phyloP scores from a whole-genome alignment of 35 echinoderm and acorn worm species.

The Ophioderma brevispina region DNA sequence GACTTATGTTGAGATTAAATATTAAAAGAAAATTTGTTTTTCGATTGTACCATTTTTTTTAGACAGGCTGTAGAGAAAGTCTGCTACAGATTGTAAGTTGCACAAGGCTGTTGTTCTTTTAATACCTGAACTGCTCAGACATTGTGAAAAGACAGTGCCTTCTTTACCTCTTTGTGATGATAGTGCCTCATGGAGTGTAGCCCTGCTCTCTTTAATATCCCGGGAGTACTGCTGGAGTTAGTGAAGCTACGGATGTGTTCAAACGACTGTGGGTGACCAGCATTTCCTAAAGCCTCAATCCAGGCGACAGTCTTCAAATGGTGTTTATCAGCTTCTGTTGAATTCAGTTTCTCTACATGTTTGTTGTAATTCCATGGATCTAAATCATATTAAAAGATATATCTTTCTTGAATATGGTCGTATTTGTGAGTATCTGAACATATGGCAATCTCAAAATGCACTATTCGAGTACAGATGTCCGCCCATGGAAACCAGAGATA shows the following conservation, averaged over 20 bases:
- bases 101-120: too few species aligned
- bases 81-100: too few species aligned
- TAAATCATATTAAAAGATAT: not conserved
- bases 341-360: not conserved
- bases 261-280: constrained; percentile 19
- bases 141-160: too few species aligned
- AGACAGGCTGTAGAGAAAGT: too few species aligned
- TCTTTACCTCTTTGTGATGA: constrained; percentile 24
- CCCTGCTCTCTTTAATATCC: constrained; percentile 24
- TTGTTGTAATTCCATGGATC: constrained; percentile 19
- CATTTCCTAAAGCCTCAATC: constrained; percentile 29
- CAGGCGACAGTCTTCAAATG: constrained; percentile 2
- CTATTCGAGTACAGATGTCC: too few species aligned
- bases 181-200: constrained; percentile 33
- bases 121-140: too few species aligned
- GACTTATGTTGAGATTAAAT: too few species aligned
- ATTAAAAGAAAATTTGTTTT: too few species aligned
- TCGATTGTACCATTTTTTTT: too few species aligned
- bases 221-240: constrained; percentile 9
- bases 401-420: not conserved
- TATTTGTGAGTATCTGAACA: not conserved
- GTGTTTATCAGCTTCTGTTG: not conserved
- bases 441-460: not conserved
- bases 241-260: constrained; percentile 22
- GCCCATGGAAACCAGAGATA: too few species aligned